Conservation (phyloP, 2,888 invertebrate genomes). For the Lomographa bimaculata region DNA sequence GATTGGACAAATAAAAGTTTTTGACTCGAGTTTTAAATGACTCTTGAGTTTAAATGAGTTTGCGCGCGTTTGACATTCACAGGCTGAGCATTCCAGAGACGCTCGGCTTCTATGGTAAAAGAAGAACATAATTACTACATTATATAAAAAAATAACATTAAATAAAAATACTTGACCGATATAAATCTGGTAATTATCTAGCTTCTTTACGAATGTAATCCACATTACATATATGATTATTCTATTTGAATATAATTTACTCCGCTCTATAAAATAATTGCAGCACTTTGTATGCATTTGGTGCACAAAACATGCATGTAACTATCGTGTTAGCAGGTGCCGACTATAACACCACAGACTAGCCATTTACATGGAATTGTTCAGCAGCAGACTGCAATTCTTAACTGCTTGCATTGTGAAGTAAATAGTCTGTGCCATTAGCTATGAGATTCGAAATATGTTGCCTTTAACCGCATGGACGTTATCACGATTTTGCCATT, state of each 20-base stretch:
- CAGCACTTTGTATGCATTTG: slow-evolving; percentile 8
- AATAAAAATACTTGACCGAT: too few species aligned
- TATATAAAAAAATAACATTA: too few species aligned
- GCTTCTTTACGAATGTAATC: too few species aligned
- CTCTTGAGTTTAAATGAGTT: too few species aligned
- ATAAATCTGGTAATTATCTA: too few species aligned
- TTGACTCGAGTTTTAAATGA: too few species aligned
- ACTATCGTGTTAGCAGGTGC: slow-evolving; percentile 9
- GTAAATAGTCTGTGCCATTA: slow-evolving; percentile 2
- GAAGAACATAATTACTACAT: too few species aligned
- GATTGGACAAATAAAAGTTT: too few species aligned
- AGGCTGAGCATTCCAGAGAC: too few species aligned
- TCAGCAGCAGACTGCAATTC: slow-evolving; percentile 4
- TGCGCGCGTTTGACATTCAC: too few species aligned
- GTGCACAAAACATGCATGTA: slow-evolving; percentile 3
- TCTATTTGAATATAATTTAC: slow-evolving; percentile 3
- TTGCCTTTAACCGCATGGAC: slow-evolving; percentile 30
- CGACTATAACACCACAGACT: slow-evolving; percentile 9
- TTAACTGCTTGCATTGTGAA: slow-evolving; percentile 1
- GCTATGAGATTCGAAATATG: slow-evolving; percentile 39
- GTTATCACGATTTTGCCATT: slow-evolving; percentile 32
- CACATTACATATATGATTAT: too few species aligned
- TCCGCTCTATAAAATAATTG: slow-evolving; percentile 2
- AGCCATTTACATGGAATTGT: not conserved
- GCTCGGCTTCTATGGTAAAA: too few species aligned